Evolutionary conservation across 2,113 vertebrate genomes (phyloP).

Genomic region (Nicator chloris): DNA sequence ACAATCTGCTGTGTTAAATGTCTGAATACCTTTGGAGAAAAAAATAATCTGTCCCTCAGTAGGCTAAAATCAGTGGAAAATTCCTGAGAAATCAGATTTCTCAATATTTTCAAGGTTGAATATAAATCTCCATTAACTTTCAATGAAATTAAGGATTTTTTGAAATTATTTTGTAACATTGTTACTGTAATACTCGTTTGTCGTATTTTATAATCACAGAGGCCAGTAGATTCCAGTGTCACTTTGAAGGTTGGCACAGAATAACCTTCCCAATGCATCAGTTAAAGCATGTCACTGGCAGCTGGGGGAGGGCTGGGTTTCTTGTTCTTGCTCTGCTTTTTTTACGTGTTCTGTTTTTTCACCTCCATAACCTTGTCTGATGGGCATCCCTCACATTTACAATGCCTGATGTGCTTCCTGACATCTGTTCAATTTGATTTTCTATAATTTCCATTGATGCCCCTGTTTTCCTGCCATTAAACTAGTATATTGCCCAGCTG

Average conservation of each 20-base stretch:
- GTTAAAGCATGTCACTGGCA: neutral
- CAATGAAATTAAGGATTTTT: neutral
- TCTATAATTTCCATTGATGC: conserved; percentile 67
- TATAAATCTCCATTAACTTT: neutral
- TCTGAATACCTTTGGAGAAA: neutral
- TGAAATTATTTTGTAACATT: neutral
- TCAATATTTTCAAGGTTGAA: neutral
- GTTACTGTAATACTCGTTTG: neutral
- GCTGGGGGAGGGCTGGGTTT: neutral
- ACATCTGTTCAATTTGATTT: conserved; percentile 69
- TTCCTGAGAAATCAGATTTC: neutral
- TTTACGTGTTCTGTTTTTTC: conserved; percentile 37
- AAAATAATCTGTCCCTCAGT: neutral
- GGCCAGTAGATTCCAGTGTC: neutral
- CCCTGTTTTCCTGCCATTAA: conserved; percentile 62
- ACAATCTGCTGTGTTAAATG: neutral
- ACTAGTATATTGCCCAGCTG: conserved; percentile 57
- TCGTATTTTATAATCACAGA: neutral
- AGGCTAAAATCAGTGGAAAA: neutral
- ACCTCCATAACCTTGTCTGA: conserved; percentile 57
- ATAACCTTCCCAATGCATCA: neutral
- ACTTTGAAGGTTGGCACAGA: neutral
- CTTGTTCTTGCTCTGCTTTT: conserved; percentile 4
- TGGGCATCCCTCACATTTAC: conserved; percentile 59
- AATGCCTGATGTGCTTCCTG: conserved; percentile 60